These are phyloP conservation scores for Drosophila pruinosa DNA, from an alignment of 1,140 invertebrate genomes.

Conservation along the genomic window DNA sequence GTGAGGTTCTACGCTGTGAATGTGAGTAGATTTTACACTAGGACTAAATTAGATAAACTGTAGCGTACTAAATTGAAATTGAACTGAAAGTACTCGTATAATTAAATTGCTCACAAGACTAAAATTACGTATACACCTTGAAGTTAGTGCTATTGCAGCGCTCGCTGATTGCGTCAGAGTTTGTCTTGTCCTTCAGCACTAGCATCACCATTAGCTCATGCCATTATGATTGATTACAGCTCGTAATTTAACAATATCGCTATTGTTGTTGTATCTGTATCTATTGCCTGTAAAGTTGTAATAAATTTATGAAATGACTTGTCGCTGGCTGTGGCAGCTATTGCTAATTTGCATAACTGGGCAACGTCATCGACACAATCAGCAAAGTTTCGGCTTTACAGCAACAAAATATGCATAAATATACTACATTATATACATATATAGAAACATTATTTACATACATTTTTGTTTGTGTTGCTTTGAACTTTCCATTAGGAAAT, in stretches of 20 bases:
- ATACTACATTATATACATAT: neutral
- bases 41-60: neutral
- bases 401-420: neutral
- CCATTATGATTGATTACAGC: conserved; percentile 44
- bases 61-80: neutral
- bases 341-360: conserved; percentile 59
- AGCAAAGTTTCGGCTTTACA: conserved; percentile 24
- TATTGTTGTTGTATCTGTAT: conserved; percentile 8
- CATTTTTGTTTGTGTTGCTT: conserved; percentile 40
- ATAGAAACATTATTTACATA: neutral
- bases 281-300: conserved; percentile 44
- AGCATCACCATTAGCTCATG: conserved; percentile 4
- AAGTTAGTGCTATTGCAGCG: neutral
- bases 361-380: conserved; percentile 63
- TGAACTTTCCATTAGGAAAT: conserved; percentile 37
- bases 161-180: conserved; percentile 31
- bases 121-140: conserved; percentile 16
- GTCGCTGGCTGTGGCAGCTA: conserved; percentile 3
- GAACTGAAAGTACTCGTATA: neutral
- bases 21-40: conserved; percentile 52
- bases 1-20: conserved; percentile 58
- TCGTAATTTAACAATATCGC: conserved; percentile 5
- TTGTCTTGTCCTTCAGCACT: conserved; percentile 13
- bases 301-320: conserved; percentile 53
- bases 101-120: neutral